Base-by-base conservation (phyloP, 2,888 invertebrate genomes). In the Fissipunctia ypsillon region DNA sequence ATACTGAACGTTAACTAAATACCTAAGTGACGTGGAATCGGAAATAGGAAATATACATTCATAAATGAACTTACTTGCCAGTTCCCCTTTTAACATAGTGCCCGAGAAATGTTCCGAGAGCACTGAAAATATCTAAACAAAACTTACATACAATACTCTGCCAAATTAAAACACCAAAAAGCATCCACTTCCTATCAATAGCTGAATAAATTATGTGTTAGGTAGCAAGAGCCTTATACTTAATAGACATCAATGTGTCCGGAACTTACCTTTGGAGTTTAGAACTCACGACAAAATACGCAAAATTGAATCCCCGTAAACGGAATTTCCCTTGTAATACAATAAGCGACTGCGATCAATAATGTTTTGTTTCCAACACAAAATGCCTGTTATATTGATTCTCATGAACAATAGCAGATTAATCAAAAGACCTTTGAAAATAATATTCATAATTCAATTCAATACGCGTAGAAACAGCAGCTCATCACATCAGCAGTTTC, bases 351-450 rank as follows among this genome's bases (percentile, higher is more conserved):
- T 19, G 22, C n/a, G 10, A 80, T 57, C 50, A 63, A 66, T 19
- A 45, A 35, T 22, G 74, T 64, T 79, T 73, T 45, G 19, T 63
- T 80, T 25, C 9, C 9, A 6, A 41, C 38, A 41, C 14, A 48
- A 57, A 63, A 25, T 35, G 28, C 28, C 31, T 35, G 12, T 48
- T 48, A 41, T 6, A 19, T 48, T 16, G 31, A n/a, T n/a, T 45
- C 3, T 3, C 48, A 19, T n/a, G 38, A 38, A 68, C 48, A 48
- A 68, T 50, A 68, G n/a, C 12, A 22, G 22, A 41, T 14, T 9
- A 68, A 28, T 38, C 28, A 68, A 12, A 50, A 38, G 3, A 14
- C 16, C 5, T 38, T 28, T 50, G 28, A 50, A 38, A 16, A 38
- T 28, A 31, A 31, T 12, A 28, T 50, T 38, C 22, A n/a, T 38